These are phyloP conservation scores for Panulirus ornatus DNA, from an alignment of 1,140 invertebrate genomes.

Conservation along the genomic window DNA sequence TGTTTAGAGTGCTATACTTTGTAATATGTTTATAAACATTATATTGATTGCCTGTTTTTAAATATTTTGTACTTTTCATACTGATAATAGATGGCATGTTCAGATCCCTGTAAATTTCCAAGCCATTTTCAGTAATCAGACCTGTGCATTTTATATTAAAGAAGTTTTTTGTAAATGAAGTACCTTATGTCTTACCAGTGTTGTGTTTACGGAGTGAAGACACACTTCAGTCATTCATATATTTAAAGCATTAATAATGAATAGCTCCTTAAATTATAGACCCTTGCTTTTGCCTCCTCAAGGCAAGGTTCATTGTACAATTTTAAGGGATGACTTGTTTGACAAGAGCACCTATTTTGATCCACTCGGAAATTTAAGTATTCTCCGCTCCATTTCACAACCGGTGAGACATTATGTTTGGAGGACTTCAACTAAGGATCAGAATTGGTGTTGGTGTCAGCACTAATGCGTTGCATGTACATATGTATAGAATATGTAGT, in stretches of 20 bases:
- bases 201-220: conserved; percentile 49
- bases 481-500: conserved; percentile 11
- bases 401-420: background rate
- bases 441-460: conserved; percentile 28
- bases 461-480: conserved; percentile 20
- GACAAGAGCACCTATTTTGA: conserved; percentile 29
- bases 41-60: conserved; percentile 43
- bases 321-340: conserved; percentile 20
- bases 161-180: conserved; percentile 16
- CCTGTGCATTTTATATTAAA: conserved; percentile 8
- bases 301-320: conserved; percentile 35
- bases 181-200: conserved; percentile 33
- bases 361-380: background rate
- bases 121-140: conserved; percentile 9
- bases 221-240: conserved; percentile 43
- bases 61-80: conserved; percentile 56
- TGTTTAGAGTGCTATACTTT: conserved; percentile 36
- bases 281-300: conserved; percentile 4
- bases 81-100: conserved; percentile 38
- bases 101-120: conserved; percentile 12
- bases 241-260: conserved; percentile 23
- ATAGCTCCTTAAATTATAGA: conserved; percentile 9
- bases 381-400: background rate
- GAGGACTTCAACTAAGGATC: conserved; percentile 25
- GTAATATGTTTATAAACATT: conserved; percentile 46